Conservation (phyloP, 2,888 invertebrate genomes). For the Stomorhina lunata region DNA sequence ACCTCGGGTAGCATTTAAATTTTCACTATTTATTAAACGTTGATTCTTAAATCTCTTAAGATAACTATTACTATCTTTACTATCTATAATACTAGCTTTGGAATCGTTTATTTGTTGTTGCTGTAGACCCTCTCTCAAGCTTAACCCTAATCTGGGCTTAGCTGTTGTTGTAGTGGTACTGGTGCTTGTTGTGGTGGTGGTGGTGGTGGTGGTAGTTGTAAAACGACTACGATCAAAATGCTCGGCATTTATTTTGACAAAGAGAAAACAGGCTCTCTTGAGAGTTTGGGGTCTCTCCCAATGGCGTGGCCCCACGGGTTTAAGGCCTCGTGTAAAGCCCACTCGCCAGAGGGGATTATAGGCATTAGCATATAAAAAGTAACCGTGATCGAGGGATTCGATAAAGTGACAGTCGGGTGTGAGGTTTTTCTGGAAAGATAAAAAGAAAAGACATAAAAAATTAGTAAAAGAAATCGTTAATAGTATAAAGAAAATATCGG, state of each 20-base stretch:
- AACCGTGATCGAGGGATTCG: slow-evolving; percentile 74
- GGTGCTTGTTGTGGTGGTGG: slow-evolving; percentile 29
- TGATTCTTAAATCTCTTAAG: slow-evolving; percentile 48
- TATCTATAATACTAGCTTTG: slow-evolving; percentile 68
- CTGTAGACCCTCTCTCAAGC: slow-evolving; percentile 48
- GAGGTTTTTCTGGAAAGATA: slow-evolving; percentile 73
- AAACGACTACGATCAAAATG: slow-evolving; percentile 67
- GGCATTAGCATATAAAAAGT: slow-evolving; percentile 73
- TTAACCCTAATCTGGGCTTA: background rate
- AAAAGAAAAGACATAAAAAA: slow-evolving; percentile 1
- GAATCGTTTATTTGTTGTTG: slow-evolving; percentile 53
- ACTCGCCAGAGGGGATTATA: slow-evolving; percentile 73
- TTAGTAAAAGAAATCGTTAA: background rate
- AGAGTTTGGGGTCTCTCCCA: slow-evolving; percentile 68
- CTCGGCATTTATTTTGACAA: slow-evolving; percentile 71
- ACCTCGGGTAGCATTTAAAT: slow-evolving; percentile 59
- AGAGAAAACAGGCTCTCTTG: slow-evolving; percentile 73
- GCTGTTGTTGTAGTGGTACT: slow-evolving; percentile 8
- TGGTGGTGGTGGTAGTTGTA: slow-evolving; percentile 58
- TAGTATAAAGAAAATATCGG: too few species aligned
- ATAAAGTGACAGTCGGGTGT: slow-evolving; percentile 76
- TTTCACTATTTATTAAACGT: slow-evolving; percentile 60
- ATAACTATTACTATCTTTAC: slow-evolving; percentile 66
- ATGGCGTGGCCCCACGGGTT: slow-evolving; percentile 73
- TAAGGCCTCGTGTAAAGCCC: slow-evolving; percentile 74